Conservation (phyloP, 2,113 vertebrate genomes). For the Oryctolagus cuniculus region mOryCun1.1 NC_091441.1:96626501-96627000, state of each 20-base stretch:
- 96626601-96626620: background rate
- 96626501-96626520: background rate
- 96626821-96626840: constrained; percentile 4
- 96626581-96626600: background rate
- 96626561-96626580: background rate
- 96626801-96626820: background rate
- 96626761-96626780: background rate
- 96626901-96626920: background rate
- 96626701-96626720: background rate
- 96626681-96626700: background rate
- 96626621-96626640: background rate
- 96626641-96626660: background rate
- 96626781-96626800: background rate
- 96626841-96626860: background rate
- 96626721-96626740: background rate
- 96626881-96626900: background rate
- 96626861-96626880: background rate
- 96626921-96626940: background rate
- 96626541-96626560: background rate
- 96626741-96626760: too few relatives aligned
- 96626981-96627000: background rate
- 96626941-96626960: background rate
- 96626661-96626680: background rate
- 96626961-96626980: background rate
- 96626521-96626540: background rate